A percentile compares a stretch with the other conserved stretches of the same genome.
Evolutionary conservation across 2,113 vertebrate genomes (phyloP).

Genomic region (Festucalex cinctus): DNA sequence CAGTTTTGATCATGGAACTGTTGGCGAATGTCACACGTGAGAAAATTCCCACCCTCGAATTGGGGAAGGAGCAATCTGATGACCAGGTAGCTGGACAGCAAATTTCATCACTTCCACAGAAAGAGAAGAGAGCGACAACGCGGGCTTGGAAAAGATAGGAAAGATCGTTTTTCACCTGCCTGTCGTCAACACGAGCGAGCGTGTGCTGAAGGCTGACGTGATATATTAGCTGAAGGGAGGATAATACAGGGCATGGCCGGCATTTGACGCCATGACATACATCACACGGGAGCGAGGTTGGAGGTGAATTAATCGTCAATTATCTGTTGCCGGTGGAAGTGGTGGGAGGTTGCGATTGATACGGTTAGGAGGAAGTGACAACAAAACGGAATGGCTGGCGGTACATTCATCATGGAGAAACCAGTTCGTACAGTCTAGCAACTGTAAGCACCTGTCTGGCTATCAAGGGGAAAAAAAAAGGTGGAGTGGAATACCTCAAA

Average conservation of each 20-base stretch:
- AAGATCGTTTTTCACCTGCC: constrained; percentile 40
- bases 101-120: constrained; percentile 48
- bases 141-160: neutral
- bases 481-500: neutral
- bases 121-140: constrained; percentile 8
- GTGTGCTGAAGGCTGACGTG: constrained; percentile 23
- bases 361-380: constrained; percentile 8
- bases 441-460: neutral
- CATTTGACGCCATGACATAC: constrained; percentile 44
- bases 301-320: constrained; percentile 50
- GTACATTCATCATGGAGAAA: constrained; percentile 20
- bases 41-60: constrained; percentile 40
- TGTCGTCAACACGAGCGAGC: constrained; percentile 42
- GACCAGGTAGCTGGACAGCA: constrained; percentile 13
- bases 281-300: constrained; percentile 46
- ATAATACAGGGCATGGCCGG: constrained; percentile 16
- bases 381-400: neutral
- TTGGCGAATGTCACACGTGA: constrained; percentile 36
- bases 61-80: constrained; percentile 19
- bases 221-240: constrained; percentile 23
- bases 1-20: neutral
- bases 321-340: constrained; percentile 21
- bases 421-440: neutral
- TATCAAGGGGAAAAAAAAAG: neutral
- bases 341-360: constrained; percentile 9